These are phyloP conservation scores for Xylophagus ater DNA, from an alignment of 2,888 invertebrate genomes.

Conservation along the genomic window DNA sequence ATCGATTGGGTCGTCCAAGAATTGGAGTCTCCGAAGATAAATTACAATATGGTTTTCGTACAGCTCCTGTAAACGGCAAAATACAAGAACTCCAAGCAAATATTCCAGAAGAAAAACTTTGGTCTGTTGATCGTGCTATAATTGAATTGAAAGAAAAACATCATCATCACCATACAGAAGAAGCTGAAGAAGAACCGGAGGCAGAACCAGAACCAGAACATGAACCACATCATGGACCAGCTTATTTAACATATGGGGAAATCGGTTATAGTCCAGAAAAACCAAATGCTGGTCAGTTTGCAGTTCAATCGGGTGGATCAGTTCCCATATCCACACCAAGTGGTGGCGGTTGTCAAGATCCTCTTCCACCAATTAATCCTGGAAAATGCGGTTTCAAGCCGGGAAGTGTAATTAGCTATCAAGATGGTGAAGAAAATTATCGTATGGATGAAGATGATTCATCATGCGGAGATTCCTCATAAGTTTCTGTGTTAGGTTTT, in stretches of 20 bases:
- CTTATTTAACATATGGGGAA: conserved; percentile 36
- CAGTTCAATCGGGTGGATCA: conserved; percentile 10
- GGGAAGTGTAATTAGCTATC: conserved; percentile 19
- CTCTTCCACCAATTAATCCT: conserved; percentile 5
- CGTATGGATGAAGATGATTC: too few relatives aligned
- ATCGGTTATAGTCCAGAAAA: conserved; percentile 40
- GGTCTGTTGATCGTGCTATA: conserved; percentile 42
- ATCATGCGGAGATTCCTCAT: too few relatives aligned
- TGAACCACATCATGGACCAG: conserved; percentile 18
- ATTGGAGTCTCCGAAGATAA: conserved; percentile 41
- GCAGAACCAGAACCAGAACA: conserved; percentile 17
- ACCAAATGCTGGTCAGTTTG: conserved; percentile 29
- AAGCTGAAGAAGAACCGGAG: conserved; percentile 27
- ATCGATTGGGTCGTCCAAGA: conserved; percentile 34
- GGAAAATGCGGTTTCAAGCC: conserved; percentile 30
- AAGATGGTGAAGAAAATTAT: background rate
- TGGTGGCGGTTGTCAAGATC: conserved; percentile 2
- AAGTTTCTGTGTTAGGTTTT: too few relatives aligned
- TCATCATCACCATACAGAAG: conserved; percentile 21
- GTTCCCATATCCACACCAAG: background rate
- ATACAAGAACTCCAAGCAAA: conserved; percentile 26
- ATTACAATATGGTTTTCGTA: conserved; percentile 43
- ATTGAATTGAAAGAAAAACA: conserved; percentile 38
- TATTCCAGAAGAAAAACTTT: conserved; percentile 43
- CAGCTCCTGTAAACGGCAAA: conserved; percentile 38